Evolutionary conservation across 2,888 invertebrate species (phyloP).

Genomic region (Heteropelma amictum): DNA sequence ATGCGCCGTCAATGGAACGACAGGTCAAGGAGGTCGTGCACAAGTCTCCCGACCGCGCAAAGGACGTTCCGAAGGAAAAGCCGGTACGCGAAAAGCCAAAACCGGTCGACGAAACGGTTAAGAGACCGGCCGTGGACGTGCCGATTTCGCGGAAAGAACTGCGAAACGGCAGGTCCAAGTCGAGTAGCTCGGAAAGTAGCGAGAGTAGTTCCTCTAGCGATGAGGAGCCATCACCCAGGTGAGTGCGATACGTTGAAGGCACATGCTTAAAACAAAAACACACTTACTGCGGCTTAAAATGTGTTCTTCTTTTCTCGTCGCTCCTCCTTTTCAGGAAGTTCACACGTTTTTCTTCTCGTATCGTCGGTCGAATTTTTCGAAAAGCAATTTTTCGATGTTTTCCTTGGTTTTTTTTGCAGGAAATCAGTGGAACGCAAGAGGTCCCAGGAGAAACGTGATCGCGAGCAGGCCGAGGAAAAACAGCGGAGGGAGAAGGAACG

Average conservation of each 20-base stretch:
- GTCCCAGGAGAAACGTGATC: constrained; percentile 68
- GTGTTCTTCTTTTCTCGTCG: neutral
- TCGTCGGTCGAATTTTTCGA: neutral
- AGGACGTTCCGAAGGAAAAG: constrained; percentile 70
- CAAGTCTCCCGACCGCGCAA: constrained; percentile 73
- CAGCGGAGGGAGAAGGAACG: constrained; percentile 66
- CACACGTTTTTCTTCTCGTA: too few relatives aligned
- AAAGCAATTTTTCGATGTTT: neutral
- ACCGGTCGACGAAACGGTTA: constrained; percentile 70
- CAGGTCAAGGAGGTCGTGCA: constrained; percentile 41
- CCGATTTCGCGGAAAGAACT: constrained; percentile 71
- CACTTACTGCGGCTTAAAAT: too few relatives aligned
- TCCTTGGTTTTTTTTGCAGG: constrained; percentile 58
- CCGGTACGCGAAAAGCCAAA: constrained; percentile 62
- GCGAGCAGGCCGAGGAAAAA: constrained; percentile 62
- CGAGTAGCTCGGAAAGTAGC: constrained; percentile 76
- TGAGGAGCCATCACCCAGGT: constrained; percentile 73
- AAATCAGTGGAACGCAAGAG: constrained; percentile 69
- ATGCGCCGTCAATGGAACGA: constrained; percentile 69
- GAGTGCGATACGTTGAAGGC: constrained; percentile 54
- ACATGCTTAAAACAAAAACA: constrained; percentile 24
- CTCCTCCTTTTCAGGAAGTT: neutral
- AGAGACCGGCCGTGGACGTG: constrained; percentile 63
- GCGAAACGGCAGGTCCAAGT: constrained; percentile 75
- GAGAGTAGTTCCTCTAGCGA: constrained; percentile 76